Percentiles rank a stretch among this genome's conserved stretches.
phyloP scores from a whole-genome alignment of 1,140 invertebrate genomes.

The Holcopasites calliopsidis region DNA sequence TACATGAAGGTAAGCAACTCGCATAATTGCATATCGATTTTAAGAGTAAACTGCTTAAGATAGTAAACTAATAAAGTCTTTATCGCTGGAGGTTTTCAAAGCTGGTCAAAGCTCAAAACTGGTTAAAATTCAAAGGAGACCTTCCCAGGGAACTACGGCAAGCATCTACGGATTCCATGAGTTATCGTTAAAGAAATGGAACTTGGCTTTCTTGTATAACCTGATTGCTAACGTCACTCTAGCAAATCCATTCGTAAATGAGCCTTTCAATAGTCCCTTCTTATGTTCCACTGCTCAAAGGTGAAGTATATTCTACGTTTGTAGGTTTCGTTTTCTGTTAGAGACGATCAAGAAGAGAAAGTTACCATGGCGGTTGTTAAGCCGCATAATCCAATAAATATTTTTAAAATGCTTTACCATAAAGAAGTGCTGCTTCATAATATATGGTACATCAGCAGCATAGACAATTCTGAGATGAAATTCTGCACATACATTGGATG shows the following conservation, averaged over 20 bases:
- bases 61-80: conserved; percentile 3
- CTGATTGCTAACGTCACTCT: conserved; percentile 60
- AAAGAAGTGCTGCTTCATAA: conserved; percentile 22
- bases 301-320: conserved; percentile 20
- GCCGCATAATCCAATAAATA: conserved; percentile 51
- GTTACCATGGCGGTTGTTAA: conserved; percentile 62
- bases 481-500: conserved; percentile 61
- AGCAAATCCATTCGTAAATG: conserved; percentile 58
- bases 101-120: conserved; percentile 19
- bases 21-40: not conserved
- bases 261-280: not conserved
- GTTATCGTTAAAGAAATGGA: conserved; percentile 23
- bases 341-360: conserved; percentile 61
- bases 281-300: conserved; percentile 1
- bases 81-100: conserved; percentile 45
- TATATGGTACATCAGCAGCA: conserved; percentile 49
- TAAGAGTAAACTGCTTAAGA: not conserved
- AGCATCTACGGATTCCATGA: conserved; percentile 59
- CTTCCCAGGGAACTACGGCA: conserved; percentile 67
- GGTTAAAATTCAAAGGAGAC: conserved; percentile 52
- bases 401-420: conserved; percentile 60
- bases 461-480: not conserved
- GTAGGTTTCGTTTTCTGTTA: conserved; percentile 71
- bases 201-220: conserved; percentile 47
- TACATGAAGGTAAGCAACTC: conserved; percentile 59